These are phyloP conservation scores for Drosophila ustulata DNA, from an alignment of 2,888 invertebrate species.

Conservation along the genomic window DNA sequence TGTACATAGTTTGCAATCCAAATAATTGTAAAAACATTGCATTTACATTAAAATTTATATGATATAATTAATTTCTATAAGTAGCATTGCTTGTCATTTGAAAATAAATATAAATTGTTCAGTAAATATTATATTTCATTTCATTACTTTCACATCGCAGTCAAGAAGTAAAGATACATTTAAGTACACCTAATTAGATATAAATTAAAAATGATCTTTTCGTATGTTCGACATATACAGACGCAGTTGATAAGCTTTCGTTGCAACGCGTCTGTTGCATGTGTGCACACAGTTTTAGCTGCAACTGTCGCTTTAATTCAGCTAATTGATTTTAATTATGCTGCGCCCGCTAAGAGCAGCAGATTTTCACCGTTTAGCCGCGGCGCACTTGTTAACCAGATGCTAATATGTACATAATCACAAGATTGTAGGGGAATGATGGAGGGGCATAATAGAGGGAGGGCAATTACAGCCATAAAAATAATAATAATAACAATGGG, in stretches of 20 bases:
- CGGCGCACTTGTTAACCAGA: constrained; percentile 77
- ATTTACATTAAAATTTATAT: too few species aligned
- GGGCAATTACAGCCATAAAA: constrained; percentile 58
- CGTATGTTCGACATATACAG: not conserved
- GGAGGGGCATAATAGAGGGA: not conserved
- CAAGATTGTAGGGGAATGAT: constrained; percentile 1
- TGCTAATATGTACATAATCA: constrained; percentile 65
- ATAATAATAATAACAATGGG: constrained; percentile 73
- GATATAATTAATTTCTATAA: too few species aligned
- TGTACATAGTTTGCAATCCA: too few species aligned
- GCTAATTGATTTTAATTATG: constrained; percentile 77
- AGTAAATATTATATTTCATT: too few species aligned
- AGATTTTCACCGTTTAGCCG: constrained; percentile 77
- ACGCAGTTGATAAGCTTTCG: not conserved
- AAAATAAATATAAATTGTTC: too few species aligned
- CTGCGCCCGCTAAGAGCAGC: constrained; percentile 65
- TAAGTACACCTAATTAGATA: too few species aligned
- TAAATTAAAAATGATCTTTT: not conserved
- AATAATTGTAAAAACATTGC: too few species aligned
- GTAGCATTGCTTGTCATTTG: too few species aligned
- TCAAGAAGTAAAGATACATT: too few species aligned
- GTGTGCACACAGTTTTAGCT: constrained; percentile 40
- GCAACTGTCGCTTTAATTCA: constrained; percentile 50
- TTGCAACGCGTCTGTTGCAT: not conserved
- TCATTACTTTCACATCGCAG: too few species aligned